Percentiles rank a stretch among this genome's conserved stretches.
phyloP scores from a whole-genome alignment of 2,113 vertebrate genomes.

The human region DNA sequence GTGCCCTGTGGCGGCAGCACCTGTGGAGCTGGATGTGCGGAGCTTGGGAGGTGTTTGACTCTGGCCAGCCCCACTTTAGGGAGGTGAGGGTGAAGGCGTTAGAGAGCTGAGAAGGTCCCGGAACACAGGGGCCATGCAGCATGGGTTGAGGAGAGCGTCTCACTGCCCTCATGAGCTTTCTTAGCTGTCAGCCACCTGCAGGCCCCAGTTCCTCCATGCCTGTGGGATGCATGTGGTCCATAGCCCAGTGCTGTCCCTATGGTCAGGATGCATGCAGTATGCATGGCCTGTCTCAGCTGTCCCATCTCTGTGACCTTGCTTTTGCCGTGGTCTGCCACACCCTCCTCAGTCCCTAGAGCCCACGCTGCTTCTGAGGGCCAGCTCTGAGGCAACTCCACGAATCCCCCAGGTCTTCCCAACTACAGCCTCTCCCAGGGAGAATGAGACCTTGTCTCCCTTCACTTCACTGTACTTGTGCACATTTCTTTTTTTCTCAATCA shows the following conservation, averaged over 20 bases:
- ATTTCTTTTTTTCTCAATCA: neutral
- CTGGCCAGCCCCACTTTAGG: neutral
- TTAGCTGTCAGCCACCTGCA: neutral
- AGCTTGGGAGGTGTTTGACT: neutral
- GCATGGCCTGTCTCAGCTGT: neutral
- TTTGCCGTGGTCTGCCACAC: neutral
- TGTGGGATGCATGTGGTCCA: neutral
- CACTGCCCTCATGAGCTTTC: neutral
- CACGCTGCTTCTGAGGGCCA: neutral
- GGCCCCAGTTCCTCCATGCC: neutral
- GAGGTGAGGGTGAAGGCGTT: neutral
- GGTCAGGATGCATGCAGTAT: too few relatives aligned
- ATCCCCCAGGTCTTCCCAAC: neutral
- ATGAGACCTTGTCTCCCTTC: neutral
- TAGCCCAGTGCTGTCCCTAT: neutral
- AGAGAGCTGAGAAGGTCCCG: neutral
- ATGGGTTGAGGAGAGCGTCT: neutral
- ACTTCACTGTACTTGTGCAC: neutral
- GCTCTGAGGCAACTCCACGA: fast-evolving
- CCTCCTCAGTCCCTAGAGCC: neutral
- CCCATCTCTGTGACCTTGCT: neutral
- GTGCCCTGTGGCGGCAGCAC: neutral
- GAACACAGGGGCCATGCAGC: too few relatives aligned
- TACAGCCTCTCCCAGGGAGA: neutral
- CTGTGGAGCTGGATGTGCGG: neutral